Conservation (phyloP, 1,140 invertebrate genomes). For the Lucilia sericata region DNA sequence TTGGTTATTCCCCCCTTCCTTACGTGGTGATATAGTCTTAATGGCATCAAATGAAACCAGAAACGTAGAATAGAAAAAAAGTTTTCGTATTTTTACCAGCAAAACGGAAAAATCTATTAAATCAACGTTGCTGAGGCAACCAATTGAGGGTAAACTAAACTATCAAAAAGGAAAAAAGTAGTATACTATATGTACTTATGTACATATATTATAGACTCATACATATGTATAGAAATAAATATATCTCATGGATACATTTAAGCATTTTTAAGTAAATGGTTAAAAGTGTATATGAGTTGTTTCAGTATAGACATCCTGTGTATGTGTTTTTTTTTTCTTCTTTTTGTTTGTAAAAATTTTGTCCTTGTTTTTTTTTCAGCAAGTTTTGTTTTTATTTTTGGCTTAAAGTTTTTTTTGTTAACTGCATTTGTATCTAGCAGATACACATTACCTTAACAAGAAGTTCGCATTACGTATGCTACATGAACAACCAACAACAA, state of each 20-base stretch:
- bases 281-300: too few species aligned
- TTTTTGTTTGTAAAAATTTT: background rate
- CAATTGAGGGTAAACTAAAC: conserved; percentile 66
- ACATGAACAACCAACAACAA: background rate
- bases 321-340: background rate
- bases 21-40: too few species aligned
- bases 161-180: conserved; percentile 54
- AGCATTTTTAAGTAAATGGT: too few species aligned
- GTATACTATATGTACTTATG: background rate
- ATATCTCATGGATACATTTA: too few species aligned
- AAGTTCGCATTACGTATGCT: conserved; percentile 39
- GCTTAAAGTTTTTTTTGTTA: background rate
- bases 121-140: conserved; percentile 67
- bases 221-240: background rate
- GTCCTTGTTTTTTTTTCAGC: conserved; percentile 19
- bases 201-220: background rate
- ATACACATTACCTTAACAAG: background rate
- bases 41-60: background rate
- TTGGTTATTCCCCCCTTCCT: background rate
- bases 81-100: background rate
- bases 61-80: background rate
- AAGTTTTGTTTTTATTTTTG: background rate
- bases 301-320: background rate
- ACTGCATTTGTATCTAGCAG: background rate
- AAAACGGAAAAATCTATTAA: conserved; percentile 66